These are phyloP conservation scores for Mimumesa dahlbomi DNA, from an alignment of 2,888 invertebrate genomes.

Conservation along the genomic window DNA sequence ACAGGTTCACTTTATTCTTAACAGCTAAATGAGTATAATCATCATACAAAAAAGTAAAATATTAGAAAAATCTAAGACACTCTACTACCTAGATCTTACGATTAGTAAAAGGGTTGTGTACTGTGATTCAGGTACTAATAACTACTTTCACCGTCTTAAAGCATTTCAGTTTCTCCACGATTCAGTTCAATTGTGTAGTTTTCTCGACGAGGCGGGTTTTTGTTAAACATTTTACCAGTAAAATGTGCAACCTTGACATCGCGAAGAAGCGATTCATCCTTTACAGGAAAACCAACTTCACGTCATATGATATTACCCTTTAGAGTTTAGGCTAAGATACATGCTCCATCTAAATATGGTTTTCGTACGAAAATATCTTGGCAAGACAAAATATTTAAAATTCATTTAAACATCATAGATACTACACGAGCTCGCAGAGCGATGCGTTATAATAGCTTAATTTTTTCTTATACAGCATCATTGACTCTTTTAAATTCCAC, in stretches of 20 bases:
- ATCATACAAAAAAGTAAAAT: slow-evolving; percentile 53
- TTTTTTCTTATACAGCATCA: slow-evolving; percentile 13
- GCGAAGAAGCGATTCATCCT: neutral
- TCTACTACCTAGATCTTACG: slow-evolving; percentile 53
- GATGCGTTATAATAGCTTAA: slow-evolving; percentile 26
- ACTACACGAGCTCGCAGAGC: slow-evolving; percentile 27
- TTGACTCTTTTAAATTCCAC: slow-evolving; percentile 8
- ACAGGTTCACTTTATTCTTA: slow-evolving; percentile 39
- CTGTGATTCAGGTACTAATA: slow-evolving; percentile 72
- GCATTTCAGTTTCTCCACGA: slow-evolving; percentile 49
- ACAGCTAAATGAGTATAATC: slow-evolving; percentile 49
- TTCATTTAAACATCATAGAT: slow-evolving; percentile 39
- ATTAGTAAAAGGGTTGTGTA: slow-evolving; percentile 60
- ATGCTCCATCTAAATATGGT: slow-evolving; percentile 15
- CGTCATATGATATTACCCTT: slow-evolving; percentile 6
- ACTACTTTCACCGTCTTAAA: slow-evolving; percentile 61
- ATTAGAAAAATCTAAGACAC: slow-evolving; percentile 41
- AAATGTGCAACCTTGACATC: slow-evolving; percentile 12
- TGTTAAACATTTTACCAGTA: slow-evolving; percentile 23
- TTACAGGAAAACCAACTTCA: slow-evolving; percentile 11
- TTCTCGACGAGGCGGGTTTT: neutral
- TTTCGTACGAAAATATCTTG: slow-evolving; percentile 56
- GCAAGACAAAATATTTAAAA: slow-evolving; percentile 49
- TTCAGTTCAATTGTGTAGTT: slow-evolving; percentile 2
- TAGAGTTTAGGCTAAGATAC: slow-evolving; percentile 25